Percentiles rank a stretch among this genome's conserved stretches.
Conservation (phyloP, 1,140 invertebrate genomes). For the Musca domestica region DNA sequence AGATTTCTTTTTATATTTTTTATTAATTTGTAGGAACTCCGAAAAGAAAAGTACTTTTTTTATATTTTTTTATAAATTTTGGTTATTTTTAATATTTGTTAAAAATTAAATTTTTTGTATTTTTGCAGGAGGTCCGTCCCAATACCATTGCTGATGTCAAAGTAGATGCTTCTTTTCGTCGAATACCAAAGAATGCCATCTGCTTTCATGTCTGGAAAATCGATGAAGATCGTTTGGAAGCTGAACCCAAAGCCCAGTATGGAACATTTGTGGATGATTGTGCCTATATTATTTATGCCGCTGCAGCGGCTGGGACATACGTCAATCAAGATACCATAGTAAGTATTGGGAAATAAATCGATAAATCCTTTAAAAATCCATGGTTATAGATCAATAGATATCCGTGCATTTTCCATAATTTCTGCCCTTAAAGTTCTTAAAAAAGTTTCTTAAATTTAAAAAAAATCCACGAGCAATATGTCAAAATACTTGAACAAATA, state of each 20-base stretch:
- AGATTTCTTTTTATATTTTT: too few species aligned
- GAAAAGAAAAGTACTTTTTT: too few species aligned
- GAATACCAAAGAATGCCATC: slow-evolving; percentile 68
- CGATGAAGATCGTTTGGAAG: slow-evolving; percentile 75
- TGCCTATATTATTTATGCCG: slow-evolving; percentile 82
- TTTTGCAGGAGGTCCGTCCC: slow-evolving; percentile 43
- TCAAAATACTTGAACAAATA: too few species aligned
- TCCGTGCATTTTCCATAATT: too few species aligned
- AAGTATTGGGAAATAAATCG: slow-evolving; percentile 33
- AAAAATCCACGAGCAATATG: too few species aligned
- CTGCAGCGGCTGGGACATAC: slow-evolving; percentile 65
- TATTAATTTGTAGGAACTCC: too few species aligned
- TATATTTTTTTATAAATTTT: not conserved
- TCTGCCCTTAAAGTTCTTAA: too few species aligned
- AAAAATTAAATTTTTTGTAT: slow-evolving; percentile 1
- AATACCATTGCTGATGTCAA: slow-evolving; percentile 52
- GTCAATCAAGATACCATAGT: slow-evolving; percentile 68
- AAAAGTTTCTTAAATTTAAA: too few species aligned
- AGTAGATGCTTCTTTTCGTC: slow-evolving; percentile 66
- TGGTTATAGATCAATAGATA: too few species aligned
- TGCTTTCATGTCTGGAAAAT: slow-evolving; percentile 80
- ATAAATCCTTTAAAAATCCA: not conserved
- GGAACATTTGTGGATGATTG: slow-evolving; percentile 83
- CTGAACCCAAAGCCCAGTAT: slow-evolving; percentile 74
- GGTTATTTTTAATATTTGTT: not conserved